These are phyloP conservation scores for Maccullochella peelii DNA, from an alignment of 2,113 vertebrate species.

Conservation along the genomic window DNA sequence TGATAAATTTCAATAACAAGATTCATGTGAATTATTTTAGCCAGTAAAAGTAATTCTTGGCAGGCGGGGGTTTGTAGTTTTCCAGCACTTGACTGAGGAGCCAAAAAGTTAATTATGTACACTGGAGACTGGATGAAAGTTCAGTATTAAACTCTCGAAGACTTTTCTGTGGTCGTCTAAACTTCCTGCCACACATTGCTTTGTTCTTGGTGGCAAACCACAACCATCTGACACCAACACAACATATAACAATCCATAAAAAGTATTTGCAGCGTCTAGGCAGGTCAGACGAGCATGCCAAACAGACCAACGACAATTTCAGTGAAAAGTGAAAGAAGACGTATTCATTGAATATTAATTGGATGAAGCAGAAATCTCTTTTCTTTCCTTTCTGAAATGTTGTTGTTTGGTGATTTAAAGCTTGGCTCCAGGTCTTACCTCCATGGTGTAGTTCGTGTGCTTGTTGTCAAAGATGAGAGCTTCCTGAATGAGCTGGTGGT, in stretches of 20 bases:
- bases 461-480: conserved; percentile 99
- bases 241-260: not conserved
- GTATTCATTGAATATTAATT: not conserved
- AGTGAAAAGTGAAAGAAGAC: not conserved
- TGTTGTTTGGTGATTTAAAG: not conserved
- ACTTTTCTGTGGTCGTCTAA: conserved; percentile 1
- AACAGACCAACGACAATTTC: not conserved
- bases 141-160: not conserved
- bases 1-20: conserved; percentile 16
- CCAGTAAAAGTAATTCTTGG: conserved; percentile 35
- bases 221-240: not conserved
- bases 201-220: conserved; percentile 8
- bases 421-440: conserved; percentile 83
- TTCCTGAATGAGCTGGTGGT: conserved; percentile 98
- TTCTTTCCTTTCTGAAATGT: too few relatives aligned
- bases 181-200: not conserved
- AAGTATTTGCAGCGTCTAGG: not conserved
- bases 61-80: conserved; percentile 17
- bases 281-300: not conserved
- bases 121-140: conserved; percentile 7
- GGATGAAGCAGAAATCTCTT: conserved; percentile 5
- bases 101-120: conserved; percentile 16
- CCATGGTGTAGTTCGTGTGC: conserved; percentile 99
- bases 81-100: conserved; percentile 17
- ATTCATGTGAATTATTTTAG: conserved; percentile 13